A percentile compares a stretch with the other conserved stretches of the same genome.
phyloP scores from a whole-genome alignment of 2,888 invertebrate genomes.

The Xanthia icteritia region DNA sequence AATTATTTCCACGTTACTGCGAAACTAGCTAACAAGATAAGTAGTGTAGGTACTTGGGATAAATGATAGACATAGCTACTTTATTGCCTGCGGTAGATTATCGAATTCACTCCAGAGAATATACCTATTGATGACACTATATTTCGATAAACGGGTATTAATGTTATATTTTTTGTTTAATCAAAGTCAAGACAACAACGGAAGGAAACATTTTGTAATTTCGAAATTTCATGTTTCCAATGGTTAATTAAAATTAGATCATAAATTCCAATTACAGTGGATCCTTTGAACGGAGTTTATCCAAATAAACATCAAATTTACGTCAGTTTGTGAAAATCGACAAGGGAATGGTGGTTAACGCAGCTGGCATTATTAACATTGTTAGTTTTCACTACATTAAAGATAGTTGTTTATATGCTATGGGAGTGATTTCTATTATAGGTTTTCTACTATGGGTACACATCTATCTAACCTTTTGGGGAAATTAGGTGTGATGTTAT shows the following conservation, averaged over 20 bases:
- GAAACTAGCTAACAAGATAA: neutral
- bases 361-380: constrained; percentile 28
- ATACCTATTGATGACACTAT: neutral
- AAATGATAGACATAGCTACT: neutral
- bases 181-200: neutral
- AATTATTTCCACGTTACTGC: neutral
- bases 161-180: neutral
- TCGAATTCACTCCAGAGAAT: too few species aligned
- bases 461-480: too few species aligned
- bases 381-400: constrained; percentile 13
- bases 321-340: constrained; percentile 61
- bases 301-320: constrained; percentile 72
- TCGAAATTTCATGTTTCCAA: constrained; percentile 4
- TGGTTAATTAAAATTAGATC: constrained; percentile 67
- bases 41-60: neutral
- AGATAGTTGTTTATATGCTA: neutral
- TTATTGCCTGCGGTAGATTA: neutral
- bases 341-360: constrained; percentile 17
- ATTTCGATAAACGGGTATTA: neutral
- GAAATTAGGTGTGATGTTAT: too few species aligned
- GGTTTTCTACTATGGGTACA: too few species aligned
- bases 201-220: constrained; percentile 7
- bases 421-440: neutral
- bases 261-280: constrained; percentile 70
- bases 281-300: constrained; percentile 69